A percentile compares a stretch with the other conserved stretches of the same genome.
These are phyloP conservation scores for Penaeus monodon DNA, from an alignment of 2,888 invertebrate species.

Conservation along the genomic window DNA sequence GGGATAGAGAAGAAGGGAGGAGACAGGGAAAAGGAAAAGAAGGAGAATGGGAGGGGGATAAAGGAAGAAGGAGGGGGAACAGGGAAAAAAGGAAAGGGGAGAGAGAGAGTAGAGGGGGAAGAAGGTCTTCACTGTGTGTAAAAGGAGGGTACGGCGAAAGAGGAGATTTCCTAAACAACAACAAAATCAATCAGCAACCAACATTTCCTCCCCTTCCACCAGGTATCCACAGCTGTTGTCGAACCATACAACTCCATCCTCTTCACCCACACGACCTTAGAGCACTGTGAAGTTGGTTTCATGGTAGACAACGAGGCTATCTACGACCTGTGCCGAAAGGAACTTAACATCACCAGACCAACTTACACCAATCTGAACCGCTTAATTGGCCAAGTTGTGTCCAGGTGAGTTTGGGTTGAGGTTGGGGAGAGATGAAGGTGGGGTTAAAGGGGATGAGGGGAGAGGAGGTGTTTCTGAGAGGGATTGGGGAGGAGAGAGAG, in stretches of 20 bases:
- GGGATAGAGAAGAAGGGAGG: no score
- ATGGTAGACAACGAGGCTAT: constrained; percentile 87
- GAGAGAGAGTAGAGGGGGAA: no score
- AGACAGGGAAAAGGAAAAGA: no score
- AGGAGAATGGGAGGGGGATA: no score
- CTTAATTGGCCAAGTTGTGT: constrained; percentile 79
- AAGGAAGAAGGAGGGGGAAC: no score
- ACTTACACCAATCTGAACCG: constrained; percentile 89
- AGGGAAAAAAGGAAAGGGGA: no score
- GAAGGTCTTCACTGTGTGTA: no score
- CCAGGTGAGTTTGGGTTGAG: constrained; percentile 41
- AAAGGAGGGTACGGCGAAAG: no score
- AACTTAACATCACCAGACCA: constrained; percentile 77
- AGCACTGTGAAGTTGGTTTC: constrained; percentile 81
- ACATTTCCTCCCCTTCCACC: neutral
- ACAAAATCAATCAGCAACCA: no score
- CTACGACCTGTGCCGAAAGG: constrained; percentile 84
- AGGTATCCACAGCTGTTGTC: constrained; percentile 83
- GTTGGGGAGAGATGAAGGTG: neutral
- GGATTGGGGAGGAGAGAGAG: neutral
- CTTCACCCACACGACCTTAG: constrained; percentile 89
- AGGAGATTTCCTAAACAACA: no score
- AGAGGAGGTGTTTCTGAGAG: neutral
- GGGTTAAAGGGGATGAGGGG: neutral
- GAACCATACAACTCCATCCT: constrained; percentile 94